Conservation (phyloP, 2,888 invertebrate genomes). For the Dicyrtomina minuta region DNA sequence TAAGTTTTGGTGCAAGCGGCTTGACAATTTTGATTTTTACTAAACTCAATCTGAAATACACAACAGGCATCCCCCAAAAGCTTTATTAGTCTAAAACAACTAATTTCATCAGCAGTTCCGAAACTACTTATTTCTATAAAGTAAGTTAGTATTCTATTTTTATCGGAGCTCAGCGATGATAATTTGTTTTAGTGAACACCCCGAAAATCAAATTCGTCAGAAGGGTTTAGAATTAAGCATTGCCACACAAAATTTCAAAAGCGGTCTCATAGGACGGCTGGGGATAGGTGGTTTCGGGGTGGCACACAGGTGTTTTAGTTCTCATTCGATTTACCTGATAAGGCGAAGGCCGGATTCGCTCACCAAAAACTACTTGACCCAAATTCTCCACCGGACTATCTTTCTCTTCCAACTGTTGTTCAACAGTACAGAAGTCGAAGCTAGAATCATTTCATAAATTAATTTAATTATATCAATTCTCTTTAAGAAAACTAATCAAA, state of each 20-base stretch:
- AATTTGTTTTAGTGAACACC: no score
- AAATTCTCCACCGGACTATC: conserved; percentile 94
- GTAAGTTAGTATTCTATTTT: no score
- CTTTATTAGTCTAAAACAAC: no score
- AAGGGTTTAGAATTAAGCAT: no score
- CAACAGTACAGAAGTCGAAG: conserved; percentile 87
- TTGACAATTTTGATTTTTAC: conserved; percentile 61
- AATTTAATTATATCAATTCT: not conserved
- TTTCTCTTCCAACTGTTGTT: conserved; percentile 56
- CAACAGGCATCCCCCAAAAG: no score
- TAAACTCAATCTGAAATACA: conserved; percentile 68
- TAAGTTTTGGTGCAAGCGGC: conserved; percentile 66
- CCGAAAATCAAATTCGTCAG: no score
- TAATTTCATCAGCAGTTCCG: no score
- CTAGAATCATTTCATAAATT: conserved; percentile 57
- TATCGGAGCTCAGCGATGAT: no score
- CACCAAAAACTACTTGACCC: conserved; percentile 99
- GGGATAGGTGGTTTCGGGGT: no score
- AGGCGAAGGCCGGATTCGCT: conserved; percentile 90
- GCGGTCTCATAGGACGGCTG: no score
- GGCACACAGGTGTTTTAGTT: not conserved
- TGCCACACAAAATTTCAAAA: no score
- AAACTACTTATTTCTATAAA: no score
- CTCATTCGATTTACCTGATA: conserved; percentile 67
- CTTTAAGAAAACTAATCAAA: not conserved